Evolutionary conservation across 2,888 invertebrate genomes (phyloP).

Genomic region (Formica aserva): DNA sequence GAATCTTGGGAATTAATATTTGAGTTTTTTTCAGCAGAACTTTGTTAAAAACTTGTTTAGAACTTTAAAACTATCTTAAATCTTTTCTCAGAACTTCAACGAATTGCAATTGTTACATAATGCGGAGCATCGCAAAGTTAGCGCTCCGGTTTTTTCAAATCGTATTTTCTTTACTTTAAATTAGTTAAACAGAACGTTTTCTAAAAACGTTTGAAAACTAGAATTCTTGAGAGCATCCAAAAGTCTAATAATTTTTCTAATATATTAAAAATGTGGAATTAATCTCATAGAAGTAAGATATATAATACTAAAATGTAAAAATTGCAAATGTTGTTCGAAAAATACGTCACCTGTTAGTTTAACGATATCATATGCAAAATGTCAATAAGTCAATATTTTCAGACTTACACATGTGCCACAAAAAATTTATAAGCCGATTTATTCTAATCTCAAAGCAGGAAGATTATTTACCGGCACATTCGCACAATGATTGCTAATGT

Average conservation of each 20-base stretch:
- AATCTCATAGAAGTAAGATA: neutral
- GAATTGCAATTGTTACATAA: neutral
- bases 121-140: neutral
- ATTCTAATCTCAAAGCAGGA: conserved; percentile 8
- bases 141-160: neutral
- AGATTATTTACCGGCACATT: conserved; percentile 21
- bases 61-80: neutral
- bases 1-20: neutral
- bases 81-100: neutral
- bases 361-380: neutral
- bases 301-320: neutral
- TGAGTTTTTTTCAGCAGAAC: neutral
- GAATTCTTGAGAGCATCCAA: neutral
- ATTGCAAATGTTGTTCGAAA: neutral
- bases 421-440: conserved; percentile 19
- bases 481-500: conserved; percentile 10
- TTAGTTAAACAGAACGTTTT: neutral
- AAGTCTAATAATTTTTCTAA: neutral
- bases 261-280: neutral
- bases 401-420: neutral
- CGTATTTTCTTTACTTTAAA: neutral
- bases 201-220: neutral
- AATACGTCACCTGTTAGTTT: neutral
- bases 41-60: neutral
- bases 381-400: neutral